Percentiles rank a stretch among this genome's conserved stretches.
Evolutionary conservation across 2,888 invertebrate species (phyloP).

Genomic region (Amaurobius ferox): DNA sequence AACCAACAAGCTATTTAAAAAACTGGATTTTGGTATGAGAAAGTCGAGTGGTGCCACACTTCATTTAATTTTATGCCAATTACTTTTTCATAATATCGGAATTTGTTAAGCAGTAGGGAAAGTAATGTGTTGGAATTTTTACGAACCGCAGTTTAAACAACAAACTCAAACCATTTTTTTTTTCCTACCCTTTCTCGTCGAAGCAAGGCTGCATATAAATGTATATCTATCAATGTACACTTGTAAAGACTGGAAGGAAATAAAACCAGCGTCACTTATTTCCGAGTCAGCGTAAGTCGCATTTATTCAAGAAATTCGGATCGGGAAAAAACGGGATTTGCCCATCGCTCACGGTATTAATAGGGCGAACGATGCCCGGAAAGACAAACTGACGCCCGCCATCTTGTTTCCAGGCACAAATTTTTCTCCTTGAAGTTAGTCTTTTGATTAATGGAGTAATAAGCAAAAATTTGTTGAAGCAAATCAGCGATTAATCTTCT

Average conservation of each 20-base stretch:
- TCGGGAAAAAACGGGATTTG: slow-evolving; percentile 62
- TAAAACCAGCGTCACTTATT: slow-evolving; percentile 19
- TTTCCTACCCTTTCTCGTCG: not conserved
- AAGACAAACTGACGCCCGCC: not conserved
- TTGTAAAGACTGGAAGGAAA: not conserved
- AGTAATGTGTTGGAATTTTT: too few species aligned
- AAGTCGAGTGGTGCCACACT: too few species aligned
- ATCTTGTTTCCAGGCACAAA: not conserved
- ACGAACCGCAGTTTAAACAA: too few species aligned
- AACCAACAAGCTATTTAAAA: too few species aligned
- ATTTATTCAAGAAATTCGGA: slow-evolving; percentile 67
- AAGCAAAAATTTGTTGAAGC: too few species aligned
- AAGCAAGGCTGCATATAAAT: not conserved
- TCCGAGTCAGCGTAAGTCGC: slow-evolving; percentile 48
- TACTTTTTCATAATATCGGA: too few species aligned
- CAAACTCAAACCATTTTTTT: not conserved
- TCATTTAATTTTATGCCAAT: too few species aligned
- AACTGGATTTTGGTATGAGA: too few species aligned
- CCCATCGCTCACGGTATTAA: slow-evolving; percentile 42
- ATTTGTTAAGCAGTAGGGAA: too few species aligned
- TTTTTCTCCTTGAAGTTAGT: too few species aligned
- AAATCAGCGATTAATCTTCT: too few species aligned
- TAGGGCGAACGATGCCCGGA: not conserved
- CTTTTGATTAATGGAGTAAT: too few species aligned
- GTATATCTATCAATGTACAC: not conserved